Evolutionary conservation across 2,113 vertebrate genomes (phyloP), one percentile per base, ranked within the genome.

Genomic region (Pseudopipra pipra): DNA sequence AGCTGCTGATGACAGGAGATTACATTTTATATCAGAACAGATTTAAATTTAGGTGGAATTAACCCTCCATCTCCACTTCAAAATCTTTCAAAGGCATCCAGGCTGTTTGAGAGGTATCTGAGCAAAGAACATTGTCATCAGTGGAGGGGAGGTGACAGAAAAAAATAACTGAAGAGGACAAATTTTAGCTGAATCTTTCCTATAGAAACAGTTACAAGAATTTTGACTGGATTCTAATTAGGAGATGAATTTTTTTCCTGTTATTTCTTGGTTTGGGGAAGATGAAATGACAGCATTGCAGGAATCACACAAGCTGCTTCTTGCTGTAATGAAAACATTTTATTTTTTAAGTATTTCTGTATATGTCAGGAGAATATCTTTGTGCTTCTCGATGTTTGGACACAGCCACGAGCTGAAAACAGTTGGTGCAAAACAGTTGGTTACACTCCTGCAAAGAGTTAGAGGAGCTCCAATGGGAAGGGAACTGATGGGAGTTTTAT

Each of bases 1-100:
- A 91, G 93, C 79, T 93, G 95, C 35, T 95, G 93, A 91, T 96
- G 95, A 78, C 18, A 93, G 87, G 68, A 95, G 87, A 96, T 96
- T 93, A 95, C 92, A 93, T 90, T 95, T 97, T 95, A 94, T 92
- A 96, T 49, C 56, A 67, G 79, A 84, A 78, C 61, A 72, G 91
- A 90, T 94, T 96, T 77, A 95, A 92, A 95, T 96, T 88, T 84
- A 84, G 75, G 75, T 79, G 79, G 73, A 92, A 91, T 97, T 94
- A 97, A 95, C 93, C 93, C 90, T 93, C 28, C 21, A 30, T 44
- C 44, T 88, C 77, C 85, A 46, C 56, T 84, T 81, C 8, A 44
- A 85, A 93, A 66, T 27, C 51, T 93, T 93, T 44, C 61, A 33
- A n/a, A 41, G 61, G 54, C 82, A 78, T 76, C 55, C 35, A 59